These are phyloP conservation scores for Minunthozetes semirufus DNA, from an alignment of 2,888 invertebrate genomes.

Conservation along the genomic window DNA sequence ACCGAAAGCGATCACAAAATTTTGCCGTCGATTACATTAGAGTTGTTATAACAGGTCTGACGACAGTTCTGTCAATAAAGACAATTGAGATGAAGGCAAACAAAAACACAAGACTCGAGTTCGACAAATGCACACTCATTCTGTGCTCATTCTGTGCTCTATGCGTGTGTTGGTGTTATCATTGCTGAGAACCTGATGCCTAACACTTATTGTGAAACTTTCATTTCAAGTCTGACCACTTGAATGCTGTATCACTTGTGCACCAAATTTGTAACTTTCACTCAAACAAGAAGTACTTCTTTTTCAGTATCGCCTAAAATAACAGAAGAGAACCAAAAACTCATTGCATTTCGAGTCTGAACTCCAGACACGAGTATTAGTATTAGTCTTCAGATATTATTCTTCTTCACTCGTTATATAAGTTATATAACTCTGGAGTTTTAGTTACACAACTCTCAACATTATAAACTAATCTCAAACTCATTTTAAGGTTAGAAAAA, in stretches of 20 bases:
- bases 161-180: not conserved
- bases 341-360: constrained; percentile 19
- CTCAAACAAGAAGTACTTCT: constrained; percentile 27
- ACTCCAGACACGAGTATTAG: not conserved
- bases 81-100: constrained; percentile 28
- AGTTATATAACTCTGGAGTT: not conserved
- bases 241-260: constrained; percentile 24
- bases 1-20: not conserved
- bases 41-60: constrained; percentile 17
- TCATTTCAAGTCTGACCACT: constrained; percentile 11
- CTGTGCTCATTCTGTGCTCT: not conserved
- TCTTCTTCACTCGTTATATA: not conserved
- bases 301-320: constrained; percentile 26
- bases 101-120: constrained; percentile 2
- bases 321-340: constrained; percentile 20
- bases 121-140: constrained; percentile 1
- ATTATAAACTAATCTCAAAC: constrained; percentile 11
- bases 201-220: constrained; percentile 23
- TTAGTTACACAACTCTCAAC: not conserved
- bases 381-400: constrained; percentile 8
- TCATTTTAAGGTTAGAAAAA: not conserved
- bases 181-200: constrained; percentile 4
- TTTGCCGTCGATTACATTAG: constrained; percentile 9
- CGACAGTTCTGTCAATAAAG: constrained; percentile 17
- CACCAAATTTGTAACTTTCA: constrained; percentile 27